These are phyloP conservation scores for Butorides virescens DNA, from an alignment of 2,113 vertebrate species.

Conservation along the genomic window DNA sequence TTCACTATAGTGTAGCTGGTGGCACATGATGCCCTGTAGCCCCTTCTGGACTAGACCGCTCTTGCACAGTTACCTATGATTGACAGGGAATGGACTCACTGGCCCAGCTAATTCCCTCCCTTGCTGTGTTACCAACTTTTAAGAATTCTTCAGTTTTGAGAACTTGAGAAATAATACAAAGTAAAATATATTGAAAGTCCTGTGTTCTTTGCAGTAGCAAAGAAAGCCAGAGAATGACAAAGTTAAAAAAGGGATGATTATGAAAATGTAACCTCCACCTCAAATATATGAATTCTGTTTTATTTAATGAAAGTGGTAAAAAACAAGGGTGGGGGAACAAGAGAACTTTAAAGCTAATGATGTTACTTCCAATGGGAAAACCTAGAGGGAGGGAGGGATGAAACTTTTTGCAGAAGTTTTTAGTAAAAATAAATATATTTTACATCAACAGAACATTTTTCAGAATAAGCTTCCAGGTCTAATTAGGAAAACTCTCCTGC, in stretches of 20 bases:
- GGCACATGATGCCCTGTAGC: neutral
- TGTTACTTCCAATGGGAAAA: neutral
- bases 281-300: neutral
- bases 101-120: neutral
- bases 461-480: neutral
- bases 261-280: neutral
- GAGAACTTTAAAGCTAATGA: neutral
- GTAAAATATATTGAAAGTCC: neutral
- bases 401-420: neutral
- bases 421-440: neutral
- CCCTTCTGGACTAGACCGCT: neutral
- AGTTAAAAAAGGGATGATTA: neutral
- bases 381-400: neutral
- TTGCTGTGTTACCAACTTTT: neutral
- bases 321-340: neutral
- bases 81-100: neutral
- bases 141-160: neutral
- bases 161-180: neutral
- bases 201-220: neutral
- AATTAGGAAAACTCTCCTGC: neutral
- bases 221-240: neutral
- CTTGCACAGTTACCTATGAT: neutral
- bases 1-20: neutral
- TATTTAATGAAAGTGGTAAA: neutral
- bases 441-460: neutral